Evolutionary conservation across 2,797 vertebrate genomes (phyloP).

Genomic region (Dendrocincla fuliginosa): DNA sequence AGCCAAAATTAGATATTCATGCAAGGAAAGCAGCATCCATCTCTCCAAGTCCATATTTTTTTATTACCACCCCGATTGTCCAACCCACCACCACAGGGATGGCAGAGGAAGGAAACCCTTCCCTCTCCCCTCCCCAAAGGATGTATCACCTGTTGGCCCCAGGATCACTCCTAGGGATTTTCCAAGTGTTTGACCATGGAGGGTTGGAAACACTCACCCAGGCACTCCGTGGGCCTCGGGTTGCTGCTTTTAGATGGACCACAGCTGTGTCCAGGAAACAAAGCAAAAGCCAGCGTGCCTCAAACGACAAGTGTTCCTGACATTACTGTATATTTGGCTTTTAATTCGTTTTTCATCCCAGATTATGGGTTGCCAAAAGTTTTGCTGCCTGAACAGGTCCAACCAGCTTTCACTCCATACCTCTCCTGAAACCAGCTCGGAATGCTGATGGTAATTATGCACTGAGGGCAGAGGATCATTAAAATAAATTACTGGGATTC

Average conservation of each 20-base stretch:
- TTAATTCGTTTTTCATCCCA: not conserved
- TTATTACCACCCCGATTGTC: not conserved
- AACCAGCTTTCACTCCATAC: slow-evolving; percentile 45
- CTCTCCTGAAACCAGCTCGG: slow-evolving; percentile 10
- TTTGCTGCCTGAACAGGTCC: slow-evolving; percentile 22
- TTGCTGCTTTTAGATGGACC: not conserved
- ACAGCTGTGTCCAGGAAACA: slow-evolving; percentile 9
- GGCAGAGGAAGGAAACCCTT: not conserved
- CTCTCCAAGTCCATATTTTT: not conserved
- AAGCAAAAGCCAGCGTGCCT: not conserved
- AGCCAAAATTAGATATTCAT: not conserved
- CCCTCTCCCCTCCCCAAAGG: not conserved
- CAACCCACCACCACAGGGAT: not conserved
- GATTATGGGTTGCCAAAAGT: slow-evolving; percentile 36
- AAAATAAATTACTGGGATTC: slow-evolving; percentile 64
- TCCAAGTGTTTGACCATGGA: not conserved
- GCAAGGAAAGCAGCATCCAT: not conserved
- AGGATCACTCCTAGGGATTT: not conserved
- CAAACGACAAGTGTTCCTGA: not conserved
- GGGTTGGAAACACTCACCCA: not conserved
- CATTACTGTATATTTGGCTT: not conserved
- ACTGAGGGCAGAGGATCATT: slow-evolving; percentile 54
- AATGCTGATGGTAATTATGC: slow-evolving; percentile 22
- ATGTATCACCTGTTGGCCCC: accelerated
- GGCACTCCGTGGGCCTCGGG: not conserved